A percentile compares a stretch with the other conserved stretches of the same genome.
phyloP scores from a whole-genome alignment of 2,113 vertebrate genomes.

The Peromyscus californicus region DNA sequence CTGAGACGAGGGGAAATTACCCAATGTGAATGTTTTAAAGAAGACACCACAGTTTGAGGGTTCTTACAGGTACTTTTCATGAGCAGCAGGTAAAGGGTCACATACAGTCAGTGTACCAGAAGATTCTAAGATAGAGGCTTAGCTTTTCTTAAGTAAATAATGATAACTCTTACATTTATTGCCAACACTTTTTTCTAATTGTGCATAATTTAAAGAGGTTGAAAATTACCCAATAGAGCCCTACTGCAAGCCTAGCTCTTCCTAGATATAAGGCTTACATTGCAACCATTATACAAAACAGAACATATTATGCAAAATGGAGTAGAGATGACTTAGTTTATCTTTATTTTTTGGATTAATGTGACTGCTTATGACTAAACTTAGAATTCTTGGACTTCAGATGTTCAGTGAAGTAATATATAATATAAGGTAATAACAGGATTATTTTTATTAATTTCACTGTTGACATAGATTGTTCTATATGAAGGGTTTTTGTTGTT shows the following conservation, averaged over 20 bases:
- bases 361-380: conserved; percentile 61
- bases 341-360: conserved; percentile 60
- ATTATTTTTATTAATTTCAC: conserved; percentile 24
- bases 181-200: conserved; percentile 7
- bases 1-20: background rate
- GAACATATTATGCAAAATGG: conserved; percentile 21
- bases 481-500: background rate
- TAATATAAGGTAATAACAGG: conserved; percentile 24
- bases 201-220: conserved; percentile 36
- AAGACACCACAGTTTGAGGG: background rate
- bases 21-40: background rate
- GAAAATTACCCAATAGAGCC: background rate
- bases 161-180: background rate
- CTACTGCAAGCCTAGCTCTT: conserved; percentile 17
- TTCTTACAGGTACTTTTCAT: background rate
- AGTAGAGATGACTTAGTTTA: conserved; percentile 19
- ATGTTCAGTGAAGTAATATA: conserved; percentile 15
- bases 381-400: conserved; percentile 36
- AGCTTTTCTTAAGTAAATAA: conserved; percentile 56
- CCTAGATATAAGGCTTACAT: conserved; percentile 2
- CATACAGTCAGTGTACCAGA: background rate
- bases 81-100: background rate
- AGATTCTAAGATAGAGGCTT: background rate
- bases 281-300: background rate
- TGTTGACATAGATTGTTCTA: background rate